phyloP scores from a whole-genome alignment of 2,113 vertebrate genomes.

The Callorhinus ursinus region DNA sequence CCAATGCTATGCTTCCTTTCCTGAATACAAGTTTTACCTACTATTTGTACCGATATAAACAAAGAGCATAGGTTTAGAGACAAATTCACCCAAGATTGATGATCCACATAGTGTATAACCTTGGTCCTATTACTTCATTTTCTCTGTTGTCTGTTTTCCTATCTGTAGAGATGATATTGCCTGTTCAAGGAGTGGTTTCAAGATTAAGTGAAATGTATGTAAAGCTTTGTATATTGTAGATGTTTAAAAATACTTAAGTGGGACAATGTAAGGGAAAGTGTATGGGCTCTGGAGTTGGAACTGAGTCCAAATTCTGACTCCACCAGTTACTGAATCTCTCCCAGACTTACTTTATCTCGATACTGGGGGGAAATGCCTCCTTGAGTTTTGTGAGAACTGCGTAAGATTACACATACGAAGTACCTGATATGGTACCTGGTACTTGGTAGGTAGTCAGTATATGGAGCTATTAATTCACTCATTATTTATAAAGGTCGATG shows the following conservation, averaged over 20 bases:
- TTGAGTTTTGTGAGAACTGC: not conserved
- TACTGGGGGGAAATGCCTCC: not conserved
- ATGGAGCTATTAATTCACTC: constrained; percentile 32
- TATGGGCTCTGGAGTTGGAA: not conserved
- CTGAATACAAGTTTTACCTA: not conserved
- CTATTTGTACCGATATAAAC: not conserved
- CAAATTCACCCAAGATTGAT: not conserved
- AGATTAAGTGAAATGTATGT: not conserved
- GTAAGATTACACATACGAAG: not conserved
- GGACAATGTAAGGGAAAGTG: not conserved
- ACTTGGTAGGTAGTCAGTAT: not conserved
- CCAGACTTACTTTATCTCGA: not conserved
- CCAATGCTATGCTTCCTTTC: not conserved
- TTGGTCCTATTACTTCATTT: not conserved
- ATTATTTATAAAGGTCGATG: constrained; percentile 31
- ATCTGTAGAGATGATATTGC: not conserved
- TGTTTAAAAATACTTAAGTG: not conserved
- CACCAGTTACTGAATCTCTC: not conserved
- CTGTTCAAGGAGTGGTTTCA: constrained; percentile 6
- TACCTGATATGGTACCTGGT: not conserved
- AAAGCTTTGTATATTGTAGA: not conserved
- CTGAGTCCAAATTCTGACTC: not conserved
- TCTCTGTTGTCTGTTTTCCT: constrained; percentile 19
- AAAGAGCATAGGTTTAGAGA: not conserved
- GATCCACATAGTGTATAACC: not conserved